These are phyloP conservation scores for Caranx ignobilis DNA, from an alignment of 2,113 vertebrate species.

Conservation along the genomic window DNA sequence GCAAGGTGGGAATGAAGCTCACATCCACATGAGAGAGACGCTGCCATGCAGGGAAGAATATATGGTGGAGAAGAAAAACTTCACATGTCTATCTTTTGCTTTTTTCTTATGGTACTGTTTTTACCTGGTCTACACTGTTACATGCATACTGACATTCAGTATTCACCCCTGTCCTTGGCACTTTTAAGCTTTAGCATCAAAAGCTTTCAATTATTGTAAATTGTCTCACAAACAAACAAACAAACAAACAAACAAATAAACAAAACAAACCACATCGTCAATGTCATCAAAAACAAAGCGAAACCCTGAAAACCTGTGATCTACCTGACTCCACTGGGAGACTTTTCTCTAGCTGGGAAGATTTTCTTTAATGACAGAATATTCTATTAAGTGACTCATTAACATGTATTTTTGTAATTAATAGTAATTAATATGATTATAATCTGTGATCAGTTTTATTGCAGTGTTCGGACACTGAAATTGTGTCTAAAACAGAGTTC, in stretches of 20 bases:
- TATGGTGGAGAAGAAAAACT: not conserved
- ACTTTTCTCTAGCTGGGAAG: not conserved
- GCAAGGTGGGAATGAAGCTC: constrained; percentile 41
- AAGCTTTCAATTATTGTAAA: constrained; percentile 71
- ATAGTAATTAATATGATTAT: not conserved
- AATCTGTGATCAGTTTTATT: not conserved
- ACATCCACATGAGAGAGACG: constrained; percentile 36
- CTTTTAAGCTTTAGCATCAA: constrained; percentile 70
- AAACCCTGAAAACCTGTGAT: not conserved
- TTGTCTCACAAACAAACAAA: too few relatives aligned
- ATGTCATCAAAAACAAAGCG: not conserved
- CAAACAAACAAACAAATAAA: too few relatives aligned
- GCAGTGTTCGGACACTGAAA: not conserved
- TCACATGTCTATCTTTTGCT: constrained; percentile 18
- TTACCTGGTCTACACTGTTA: constrained; percentile 24
- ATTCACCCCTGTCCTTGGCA: constrained; percentile 31
- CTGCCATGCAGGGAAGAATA: constrained; percentile 20
- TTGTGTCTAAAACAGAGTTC: not conserved
- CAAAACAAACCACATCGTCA: not conserved
- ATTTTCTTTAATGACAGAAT: not conserved
- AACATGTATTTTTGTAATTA: not conserved
- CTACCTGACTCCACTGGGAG: not conserved
- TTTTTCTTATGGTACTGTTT: constrained; percentile 13
- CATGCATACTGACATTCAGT: constrained; percentile 11
- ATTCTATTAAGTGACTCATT: not conserved